Percentiles rank a stretch among this genome's conserved stretches.
Conservation (phyloP, 1,140 invertebrate species). For the Amyelois transitella region DNA sequence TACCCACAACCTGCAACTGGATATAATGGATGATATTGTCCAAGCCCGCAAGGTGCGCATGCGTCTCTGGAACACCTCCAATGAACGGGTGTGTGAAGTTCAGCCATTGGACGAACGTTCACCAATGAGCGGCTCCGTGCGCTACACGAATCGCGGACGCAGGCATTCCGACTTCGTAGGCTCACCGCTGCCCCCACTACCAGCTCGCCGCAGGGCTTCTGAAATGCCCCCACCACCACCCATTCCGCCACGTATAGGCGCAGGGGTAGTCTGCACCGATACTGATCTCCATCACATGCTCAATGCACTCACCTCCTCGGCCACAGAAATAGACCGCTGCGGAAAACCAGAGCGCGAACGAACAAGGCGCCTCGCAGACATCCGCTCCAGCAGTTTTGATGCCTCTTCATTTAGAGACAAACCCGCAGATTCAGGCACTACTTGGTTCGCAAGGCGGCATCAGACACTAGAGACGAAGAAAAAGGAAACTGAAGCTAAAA, state of each 20-base stretch:
- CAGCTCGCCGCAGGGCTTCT: constrained; percentile 77
- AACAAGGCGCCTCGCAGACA: constrained; percentile 74
- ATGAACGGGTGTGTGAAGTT: constrained; percentile 86
- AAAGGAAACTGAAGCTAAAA: constrained; percentile 70
- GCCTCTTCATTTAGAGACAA: constrained; percentile 79
- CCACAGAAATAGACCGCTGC: constrained; percentile 83
- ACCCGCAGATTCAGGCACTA: constrained; percentile 74
- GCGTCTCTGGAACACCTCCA: constrained; percentile 87
- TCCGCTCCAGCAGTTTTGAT: constrained; percentile 87
- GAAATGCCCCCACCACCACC: constrained; percentile 77
- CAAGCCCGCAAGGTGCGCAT: constrained; percentile 86
- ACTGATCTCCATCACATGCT: constrained; percentile 86
- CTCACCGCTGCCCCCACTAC: constrained; percentile 71
- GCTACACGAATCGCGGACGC: constrained; percentile 76
- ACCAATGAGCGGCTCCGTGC: constrained; percentile 63
- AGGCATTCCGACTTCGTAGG: constrained; percentile 84
- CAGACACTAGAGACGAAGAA: constrained; percentile 82
- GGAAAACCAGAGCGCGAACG: constrained; percentile 65
- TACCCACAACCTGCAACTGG: constrained; percentile 86
- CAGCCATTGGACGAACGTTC: constrained; percentile 81
- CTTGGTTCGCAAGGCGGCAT: constrained; percentile 84
- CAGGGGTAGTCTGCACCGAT: constrained; percentile 82
- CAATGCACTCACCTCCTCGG: constrained; percentile 85
- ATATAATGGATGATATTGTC: constrained; percentile 91
- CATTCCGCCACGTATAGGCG: constrained; percentile 55